Evolutionary conservation across 2,888 invertebrate species (phyloP).

Genomic region (Neoascia interrupta): DNA sequence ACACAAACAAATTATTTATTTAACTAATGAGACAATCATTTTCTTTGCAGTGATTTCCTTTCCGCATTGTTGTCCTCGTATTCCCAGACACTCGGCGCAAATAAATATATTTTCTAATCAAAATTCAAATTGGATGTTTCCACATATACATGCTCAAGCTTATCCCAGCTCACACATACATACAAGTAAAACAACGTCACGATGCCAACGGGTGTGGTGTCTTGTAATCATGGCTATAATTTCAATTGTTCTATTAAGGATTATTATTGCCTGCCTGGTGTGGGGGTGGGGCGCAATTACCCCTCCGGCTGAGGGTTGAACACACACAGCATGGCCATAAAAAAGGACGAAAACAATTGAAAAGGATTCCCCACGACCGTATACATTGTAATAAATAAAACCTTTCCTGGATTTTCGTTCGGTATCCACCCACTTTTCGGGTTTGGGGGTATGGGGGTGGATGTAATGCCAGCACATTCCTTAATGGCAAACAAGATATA

Average conservation of each 20-base stretch:
- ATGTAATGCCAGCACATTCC: conserved; percentile 19
- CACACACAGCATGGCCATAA: conserved; percentile 16
- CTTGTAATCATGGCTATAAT: conserved; percentile 68
- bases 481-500: conserved; percentile 59
- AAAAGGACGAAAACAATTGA: conserved; percentile 65
- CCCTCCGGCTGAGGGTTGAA: conserved; percentile 51
- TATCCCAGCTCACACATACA: conserved; percentile 7
- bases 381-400: conserved; percentile 69
- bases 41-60: conserved; percentile 57
- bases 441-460: too few species aligned
- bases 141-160: conserved; percentile 41
- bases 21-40: conserved; percentile 71
- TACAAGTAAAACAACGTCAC: conserved; percentile 1
- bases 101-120: conserved; percentile 79
- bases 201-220: conserved; percentile 45
- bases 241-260: conserved; percentile 68
- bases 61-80: conserved; percentile 36
- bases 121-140: conserved; percentile 78
- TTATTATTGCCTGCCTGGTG: conserved; percentile 46
- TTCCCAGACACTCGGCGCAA: conserved; percentile 25
- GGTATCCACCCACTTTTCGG: conserved; percentile 68
- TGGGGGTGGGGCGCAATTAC: conserved; percentile 51
- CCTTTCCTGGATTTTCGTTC: conserved; percentile 70
- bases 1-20: conserved; percentile 67
- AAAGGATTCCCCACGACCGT: conserved; percentile 55